Conservation (phyloP, 2,888 invertebrate species). For the Phaonia tiefii region DNA sequence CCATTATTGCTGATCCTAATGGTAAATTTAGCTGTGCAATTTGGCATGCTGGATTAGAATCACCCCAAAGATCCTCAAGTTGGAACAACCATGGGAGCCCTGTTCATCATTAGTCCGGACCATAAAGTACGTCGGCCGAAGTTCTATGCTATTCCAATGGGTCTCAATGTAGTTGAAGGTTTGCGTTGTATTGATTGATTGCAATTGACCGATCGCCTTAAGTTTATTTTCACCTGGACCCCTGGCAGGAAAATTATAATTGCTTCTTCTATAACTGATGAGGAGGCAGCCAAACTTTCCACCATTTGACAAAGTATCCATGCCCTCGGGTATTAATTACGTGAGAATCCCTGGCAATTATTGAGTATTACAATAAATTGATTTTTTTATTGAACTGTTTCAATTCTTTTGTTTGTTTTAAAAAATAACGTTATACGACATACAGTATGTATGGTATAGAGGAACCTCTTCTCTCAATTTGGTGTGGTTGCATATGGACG, state of each 20-base stretch:
- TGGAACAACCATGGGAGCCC: conserved; percentile 87
- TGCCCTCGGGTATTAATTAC: no score
- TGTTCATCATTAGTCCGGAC: conserved; percentile 91
- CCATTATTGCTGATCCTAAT: conserved; percentile 89
- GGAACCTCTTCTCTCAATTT: no score
- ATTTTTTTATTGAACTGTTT: no score
- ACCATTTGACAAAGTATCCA: no score
- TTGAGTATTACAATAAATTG: no score
- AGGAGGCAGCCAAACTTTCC: no score
- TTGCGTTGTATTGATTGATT: conserved; percentile 91
- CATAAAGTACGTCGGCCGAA: conserved; percentile 89
- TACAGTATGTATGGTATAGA: no score
- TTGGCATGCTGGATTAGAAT: conserved; percentile 90
- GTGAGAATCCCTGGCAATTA: no score
- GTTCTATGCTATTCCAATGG: conserved; percentile 92
- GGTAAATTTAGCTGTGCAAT: conserved; percentile 86
- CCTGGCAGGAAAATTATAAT: no score
- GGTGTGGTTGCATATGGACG: no score
- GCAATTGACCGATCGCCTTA: conserved; percentile 86
- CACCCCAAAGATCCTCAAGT: conserved; percentile 85
- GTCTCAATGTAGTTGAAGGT: conserved; percentile 93
- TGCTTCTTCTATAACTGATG: neutral
- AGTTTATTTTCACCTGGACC: conserved; percentile 91
- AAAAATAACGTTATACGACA: no score
- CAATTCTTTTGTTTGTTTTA: no score